Evolutionary conservation across 2,888 invertebrate species (phyloP).

Genomic region (Eupithecia tripunctaria): DNA sequence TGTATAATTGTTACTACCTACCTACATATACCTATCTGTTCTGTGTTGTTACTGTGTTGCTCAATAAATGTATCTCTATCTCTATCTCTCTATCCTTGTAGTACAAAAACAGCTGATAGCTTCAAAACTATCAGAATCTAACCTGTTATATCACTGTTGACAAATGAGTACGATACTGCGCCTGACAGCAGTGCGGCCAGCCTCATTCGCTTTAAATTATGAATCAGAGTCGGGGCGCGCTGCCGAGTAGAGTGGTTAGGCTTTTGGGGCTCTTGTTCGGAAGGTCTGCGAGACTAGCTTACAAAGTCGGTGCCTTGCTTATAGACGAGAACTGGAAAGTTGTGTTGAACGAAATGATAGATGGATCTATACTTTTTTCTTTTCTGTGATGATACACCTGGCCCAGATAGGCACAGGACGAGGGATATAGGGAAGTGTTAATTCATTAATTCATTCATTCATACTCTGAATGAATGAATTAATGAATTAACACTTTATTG

Average conservation of each 20-base stretch:
- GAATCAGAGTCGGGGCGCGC: conserved; percentile 51
- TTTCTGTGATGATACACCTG: too few relatives aligned
- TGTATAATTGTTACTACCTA: too few relatives aligned
- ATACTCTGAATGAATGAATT: too few relatives aligned
- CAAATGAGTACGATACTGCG: conserved; percentile 63
- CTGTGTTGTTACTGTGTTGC: too few relatives aligned
- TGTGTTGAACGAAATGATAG: background rate
- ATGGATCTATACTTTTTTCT: background rate
- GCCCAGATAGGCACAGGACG: too few relatives aligned
- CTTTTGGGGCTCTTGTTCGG: conserved; percentile 10
- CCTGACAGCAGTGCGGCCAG: conserved; percentile 56
- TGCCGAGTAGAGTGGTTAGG: conserved; percentile 18
- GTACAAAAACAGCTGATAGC: background rate
- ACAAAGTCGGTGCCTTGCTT: background rate
- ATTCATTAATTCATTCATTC: too few relatives aligned
- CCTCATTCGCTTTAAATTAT: conserved; percentile 55
- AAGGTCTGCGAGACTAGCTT: background rate
- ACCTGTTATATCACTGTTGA: conserved; percentile 62
- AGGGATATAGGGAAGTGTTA: too few relatives aligned
- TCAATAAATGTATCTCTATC: too few relatives aligned
- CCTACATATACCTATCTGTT: too few relatives aligned
- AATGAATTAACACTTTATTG: too few relatives aligned
- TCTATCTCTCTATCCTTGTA: too few relatives aligned
- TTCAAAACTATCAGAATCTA: conserved; percentile 41
- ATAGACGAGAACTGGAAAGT: background rate